phyloP scores from a whole-genome alignment of 1,140 invertebrate species.

The Coptotermes formosanus region DNA sequence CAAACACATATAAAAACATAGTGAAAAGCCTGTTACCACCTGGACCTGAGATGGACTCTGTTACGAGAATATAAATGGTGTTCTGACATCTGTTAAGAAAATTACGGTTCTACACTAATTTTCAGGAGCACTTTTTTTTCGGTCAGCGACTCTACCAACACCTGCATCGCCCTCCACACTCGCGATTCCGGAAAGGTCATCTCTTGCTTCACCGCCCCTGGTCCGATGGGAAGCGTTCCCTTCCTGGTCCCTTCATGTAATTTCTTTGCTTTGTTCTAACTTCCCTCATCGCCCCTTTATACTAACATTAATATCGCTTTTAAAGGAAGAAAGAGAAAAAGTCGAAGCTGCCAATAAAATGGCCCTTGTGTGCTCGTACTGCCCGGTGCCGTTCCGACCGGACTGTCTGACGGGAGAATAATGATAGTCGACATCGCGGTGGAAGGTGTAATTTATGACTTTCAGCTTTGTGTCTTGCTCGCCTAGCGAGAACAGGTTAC shows the following conservation, averaged over 20 bases:
- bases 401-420: neutral
- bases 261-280: slow-evolving; percentile 1
- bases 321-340: neutral
- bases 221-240: neutral
- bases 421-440: neutral
- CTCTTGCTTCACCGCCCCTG: neutral
- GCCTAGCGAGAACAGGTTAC: neutral
- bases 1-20: too few relatives aligned
- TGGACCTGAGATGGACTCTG: too few relatives aligned
- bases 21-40: too few relatives aligned
- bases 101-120: too few relatives aligned
- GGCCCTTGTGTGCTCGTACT: neutral
- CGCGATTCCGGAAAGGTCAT: neutral
- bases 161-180: too few relatives aligned
- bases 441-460: neutral
- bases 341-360: neutral
- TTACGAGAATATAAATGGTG: too few relatives aligned
- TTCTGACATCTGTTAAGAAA: too few relatives aligned
- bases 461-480: neutral
- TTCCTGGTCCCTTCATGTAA: neutral
- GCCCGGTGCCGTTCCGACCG: neutral
- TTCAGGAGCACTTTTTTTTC: too few relatives aligned
- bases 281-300: neutral
- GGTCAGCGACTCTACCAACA: too few relatives aligned
- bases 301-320: slow-evolving; percentile 1